Evolutionary conservation across 2,888 invertebrate genomes (phyloP).

Genomic region (Diogma glabrata): DNA sequence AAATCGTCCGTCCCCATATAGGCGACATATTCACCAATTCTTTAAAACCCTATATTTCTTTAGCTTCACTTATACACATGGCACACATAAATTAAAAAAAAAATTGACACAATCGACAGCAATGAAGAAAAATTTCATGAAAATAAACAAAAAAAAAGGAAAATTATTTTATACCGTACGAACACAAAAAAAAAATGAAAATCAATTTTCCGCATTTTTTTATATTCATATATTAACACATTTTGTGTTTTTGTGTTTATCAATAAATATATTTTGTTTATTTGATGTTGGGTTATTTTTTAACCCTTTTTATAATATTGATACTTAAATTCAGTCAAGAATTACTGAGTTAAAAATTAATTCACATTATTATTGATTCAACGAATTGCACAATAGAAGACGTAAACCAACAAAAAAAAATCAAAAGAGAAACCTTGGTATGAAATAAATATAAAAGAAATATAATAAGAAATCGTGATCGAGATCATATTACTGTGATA

Average conservation of each 20-base stretch:
- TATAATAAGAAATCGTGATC: conserved; percentile 8
- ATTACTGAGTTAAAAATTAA: not conserved
- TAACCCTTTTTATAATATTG: conserved; percentile 1
- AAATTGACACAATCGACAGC: conserved; percentile 7
- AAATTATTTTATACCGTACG: not conserved
- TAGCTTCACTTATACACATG: conserved; percentile 3
- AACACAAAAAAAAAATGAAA: not conserved
- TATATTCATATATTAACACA: conserved; percentile 4
- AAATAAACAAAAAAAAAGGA: not conserved
- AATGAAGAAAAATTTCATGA: no score
- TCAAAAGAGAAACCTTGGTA: no score
- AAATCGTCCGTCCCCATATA: conserved; percentile 6
- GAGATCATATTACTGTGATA: conserved; percentile 7
- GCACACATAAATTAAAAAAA: conserved; percentile 4
- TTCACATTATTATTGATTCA: no score
- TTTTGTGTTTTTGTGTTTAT: no score
- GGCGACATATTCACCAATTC: conserved; percentile 5
- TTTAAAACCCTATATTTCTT: conserved; percentile 1
- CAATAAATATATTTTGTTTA: no score
- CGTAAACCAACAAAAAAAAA: no score
- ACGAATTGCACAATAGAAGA: no score
- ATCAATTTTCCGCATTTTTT: conserved; percentile 8
- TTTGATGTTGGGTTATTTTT: no score
- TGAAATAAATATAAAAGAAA: no score
- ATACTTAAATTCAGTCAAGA: not conserved